Evolutionary conservation across 2,888 invertebrate genomes (phyloP).

Genomic region (Zelleria hepariella): DNA sequence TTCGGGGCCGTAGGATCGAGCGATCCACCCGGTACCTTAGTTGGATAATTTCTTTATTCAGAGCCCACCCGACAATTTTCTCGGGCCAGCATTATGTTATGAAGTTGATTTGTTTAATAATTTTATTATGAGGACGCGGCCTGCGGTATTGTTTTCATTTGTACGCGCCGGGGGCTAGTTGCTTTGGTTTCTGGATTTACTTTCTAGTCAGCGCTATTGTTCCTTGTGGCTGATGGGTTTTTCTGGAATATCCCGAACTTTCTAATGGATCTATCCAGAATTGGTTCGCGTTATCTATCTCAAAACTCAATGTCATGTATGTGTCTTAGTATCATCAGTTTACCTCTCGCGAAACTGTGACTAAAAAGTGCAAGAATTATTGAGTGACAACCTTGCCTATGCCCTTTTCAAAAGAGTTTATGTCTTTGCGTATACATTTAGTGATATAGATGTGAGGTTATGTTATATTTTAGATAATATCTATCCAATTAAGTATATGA

Average conservation of each 20-base stretch:
- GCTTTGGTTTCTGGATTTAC: constrained; percentile 1
- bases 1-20: constrained; percentile 49
- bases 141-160: constrained; percentile 42
- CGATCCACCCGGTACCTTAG: constrained; percentile 50
- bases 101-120: constrained; percentile 71
- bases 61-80: constrained; percentile 67
- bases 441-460: neutral
- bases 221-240: neutral
- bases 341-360: no score
- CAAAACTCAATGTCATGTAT: no score
- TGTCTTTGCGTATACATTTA: neutral
- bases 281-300: no score
- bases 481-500: no score
- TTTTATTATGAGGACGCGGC: constrained; percentile 63
- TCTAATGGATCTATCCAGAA: no score
- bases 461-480: neutral
- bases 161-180: constrained; percentile 32
- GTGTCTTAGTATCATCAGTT: no score
- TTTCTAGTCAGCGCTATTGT: neutral
- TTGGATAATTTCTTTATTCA: constrained; percentile 71
- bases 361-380: no score
- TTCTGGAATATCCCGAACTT: neutral
- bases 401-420: no score
- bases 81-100: constrained; percentile 57
- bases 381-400: no score